These are phyloP conservation scores for Clistopyga incitator DNA, from an alignment of 2,888 invertebrate genomes.

Conservation along the genomic window DNA sequence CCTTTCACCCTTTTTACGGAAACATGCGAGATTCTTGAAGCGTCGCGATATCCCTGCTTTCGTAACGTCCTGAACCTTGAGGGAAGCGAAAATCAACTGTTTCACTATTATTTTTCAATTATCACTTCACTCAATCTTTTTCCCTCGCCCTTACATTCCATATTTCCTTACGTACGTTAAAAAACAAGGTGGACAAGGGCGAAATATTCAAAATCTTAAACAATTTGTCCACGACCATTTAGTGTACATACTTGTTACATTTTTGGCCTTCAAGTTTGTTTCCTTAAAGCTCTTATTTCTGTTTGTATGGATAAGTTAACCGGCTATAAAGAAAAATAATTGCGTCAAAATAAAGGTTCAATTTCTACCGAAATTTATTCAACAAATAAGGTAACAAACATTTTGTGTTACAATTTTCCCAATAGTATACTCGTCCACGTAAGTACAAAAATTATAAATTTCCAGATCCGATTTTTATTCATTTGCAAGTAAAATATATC, in stretches of 20 bases:
- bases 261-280: not conserved
- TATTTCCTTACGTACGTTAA: not conserved
- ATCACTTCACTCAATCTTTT: constrained; percentile 40
- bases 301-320: not conserved
- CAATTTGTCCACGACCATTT: not conserved
- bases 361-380: not conserved
- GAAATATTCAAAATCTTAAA: constrained; percentile 7
- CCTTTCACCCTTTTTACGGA: constrained; percentile 15
- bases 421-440: no score
- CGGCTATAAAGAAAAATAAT: not conserved
- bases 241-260: no score
- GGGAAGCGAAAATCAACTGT: constrained; percentile 40
- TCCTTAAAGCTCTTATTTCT: not conserved
- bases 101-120: constrained; percentile 61
- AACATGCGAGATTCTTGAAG: constrained; percentile 15
- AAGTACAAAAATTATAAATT: no score
- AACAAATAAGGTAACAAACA: no score
- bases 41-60: not conserved
- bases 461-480: no score
- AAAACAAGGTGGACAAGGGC: not conserved
- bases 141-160: not conserved
- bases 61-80: not conserved
- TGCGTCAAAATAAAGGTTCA: not conserved
- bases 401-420: no score
- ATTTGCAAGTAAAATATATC: no score